Percentiles rank a stretch among this genome's conserved stretches.
phyloP scores from a whole-genome alignment of 1,140 invertebrate genomes.

The Drosophila ercepeae region DNA sequence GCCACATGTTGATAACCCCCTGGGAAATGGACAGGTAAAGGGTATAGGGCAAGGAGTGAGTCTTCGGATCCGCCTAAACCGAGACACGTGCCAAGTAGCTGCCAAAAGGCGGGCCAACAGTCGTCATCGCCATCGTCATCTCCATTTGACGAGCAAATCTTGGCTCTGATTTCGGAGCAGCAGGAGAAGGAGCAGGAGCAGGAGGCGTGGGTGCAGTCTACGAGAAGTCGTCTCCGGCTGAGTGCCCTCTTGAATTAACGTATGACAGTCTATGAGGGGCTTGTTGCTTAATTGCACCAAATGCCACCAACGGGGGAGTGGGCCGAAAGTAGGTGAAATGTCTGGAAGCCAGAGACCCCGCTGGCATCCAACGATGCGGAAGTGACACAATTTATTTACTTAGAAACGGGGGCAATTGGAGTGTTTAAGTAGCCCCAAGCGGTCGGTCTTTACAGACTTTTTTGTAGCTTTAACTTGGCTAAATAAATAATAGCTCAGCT shows the following conservation, averaged over 20 bases:
- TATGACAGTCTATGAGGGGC: conserved; percentile 61
- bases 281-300: conserved; percentile 66
- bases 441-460: neutral
- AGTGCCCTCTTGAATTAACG: conserved; percentile 75
- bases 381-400: conserved; percentile 68
- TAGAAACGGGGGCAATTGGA: conserved; percentile 54
- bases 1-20: conserved; percentile 51
- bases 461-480: neutral
- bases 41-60: conserved; percentile 16
- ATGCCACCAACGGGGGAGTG: conserved; percentile 2
- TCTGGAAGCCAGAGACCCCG: conserved; percentile 3
- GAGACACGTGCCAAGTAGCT: conserved; percentile 77
- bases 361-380: conserved; percentile 46
- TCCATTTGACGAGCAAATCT: conserved; percentile 70
- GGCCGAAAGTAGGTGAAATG: neutral
- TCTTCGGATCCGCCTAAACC: conserved; percentile 40
- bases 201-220: neutral
- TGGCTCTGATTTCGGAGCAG: conserved; percentile 51
- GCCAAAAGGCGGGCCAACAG: conserved; percentile 61
- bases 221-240: conserved; percentile 33
- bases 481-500: neutral
- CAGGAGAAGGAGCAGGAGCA: conserved; percentile 2
- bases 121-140: conserved; percentile 50
- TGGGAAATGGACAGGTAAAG: conserved; percentile 40
- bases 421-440: conserved; percentile 4